Evolutionary conservation across 2,888 invertebrate genomes (phyloP), one percentile per base, ranked within the genome.

Genomic region (Limnephilus auricula): DNA sequence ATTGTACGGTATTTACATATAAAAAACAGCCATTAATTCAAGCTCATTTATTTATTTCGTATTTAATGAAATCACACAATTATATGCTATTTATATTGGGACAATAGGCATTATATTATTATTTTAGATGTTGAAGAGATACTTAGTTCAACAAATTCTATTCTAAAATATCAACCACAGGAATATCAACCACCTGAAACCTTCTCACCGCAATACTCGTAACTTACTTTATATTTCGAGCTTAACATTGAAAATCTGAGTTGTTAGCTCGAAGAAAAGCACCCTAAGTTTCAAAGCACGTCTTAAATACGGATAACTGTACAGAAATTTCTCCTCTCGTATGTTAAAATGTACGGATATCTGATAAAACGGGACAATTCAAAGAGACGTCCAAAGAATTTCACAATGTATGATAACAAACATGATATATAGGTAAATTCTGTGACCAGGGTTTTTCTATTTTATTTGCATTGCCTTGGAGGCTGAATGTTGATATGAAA

Each of bases 381-480:
- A 40, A 86, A 90, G 40, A 86, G 85, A 85, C 30, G 85, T 78
- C 50, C n/a, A 31, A 85, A 85, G 85, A 85, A 85, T 85, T 85
- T 85, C 45, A 85, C 85, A 85, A n/a, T 15, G 85, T 37, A 85
- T 85, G n/a, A 40, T 37, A 65, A 65, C 25, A 65, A 10, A 40
- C 40, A 6, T n/a, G n/a, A 4, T 50, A 84, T 40, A 15, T 40
- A 40, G 12, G 37, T 85, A 45, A 30, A 85, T 85, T 45, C 85
- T 85, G 45, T 40, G 85, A 45, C 85, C 85, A 40, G 85, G 6
- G n/a, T 40, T 45, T 37, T 12, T 85, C 85, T 85, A 85, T 85
- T 85, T 85, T 85, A n/a, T 40, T 85, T 85, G 25, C 40, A 37
- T 85, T 40, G 85, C 85, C 25, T 84, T 30, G n/a, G n/a, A 45